Conservation (phyloP, 2,888 invertebrate species). For the Drosophila borborema region DNA sequence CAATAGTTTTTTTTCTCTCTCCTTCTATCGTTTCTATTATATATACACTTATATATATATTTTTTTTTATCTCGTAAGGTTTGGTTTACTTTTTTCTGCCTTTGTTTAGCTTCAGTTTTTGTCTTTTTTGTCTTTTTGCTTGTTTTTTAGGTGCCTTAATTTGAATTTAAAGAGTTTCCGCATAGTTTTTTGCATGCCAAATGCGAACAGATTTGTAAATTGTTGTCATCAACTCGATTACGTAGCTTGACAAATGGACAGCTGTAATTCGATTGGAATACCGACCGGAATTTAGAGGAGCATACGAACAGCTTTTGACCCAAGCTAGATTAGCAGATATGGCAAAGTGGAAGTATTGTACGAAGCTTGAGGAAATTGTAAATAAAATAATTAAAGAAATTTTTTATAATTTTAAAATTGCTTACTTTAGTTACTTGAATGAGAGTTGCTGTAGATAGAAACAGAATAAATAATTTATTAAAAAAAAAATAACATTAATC, state of each 20-base stretch:
- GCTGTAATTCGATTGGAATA: constrained; percentile 23
- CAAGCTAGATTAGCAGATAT: neutral
- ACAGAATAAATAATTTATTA: no score
- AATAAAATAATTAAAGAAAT: neutral
- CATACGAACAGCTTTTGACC: neutral
- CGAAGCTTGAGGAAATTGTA: neutral
- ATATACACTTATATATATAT: neutral
- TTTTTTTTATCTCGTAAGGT: constrained; percentile 41
- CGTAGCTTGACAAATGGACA: constrained; percentile 34
- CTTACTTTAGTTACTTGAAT: neutral
- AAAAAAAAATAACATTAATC: no score
- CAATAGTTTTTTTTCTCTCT: constrained; percentile 46
- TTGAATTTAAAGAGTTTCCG: constrained; percentile 76
- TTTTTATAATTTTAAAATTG: neutral
- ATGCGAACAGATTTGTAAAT: constrained; percentile 50
- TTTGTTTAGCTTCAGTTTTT: constrained; percentile 40
- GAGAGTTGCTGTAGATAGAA: no score
- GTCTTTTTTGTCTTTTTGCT: constrained; percentile 19
- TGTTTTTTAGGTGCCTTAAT: constrained; percentile 63
- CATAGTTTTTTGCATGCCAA: constrained; percentile 60
- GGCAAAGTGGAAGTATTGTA: no score
- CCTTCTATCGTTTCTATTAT: constrained; percentile 44
- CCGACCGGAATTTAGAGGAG: neutral
- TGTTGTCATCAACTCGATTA: constrained; percentile 56
- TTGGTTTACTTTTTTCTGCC: constrained; percentile 42